A percentile compares a stretch with the other conserved stretches of the same genome.
Conservation (phyloP, 2,797 vertebrate species). For the Oreochromis grahami region DNA sequence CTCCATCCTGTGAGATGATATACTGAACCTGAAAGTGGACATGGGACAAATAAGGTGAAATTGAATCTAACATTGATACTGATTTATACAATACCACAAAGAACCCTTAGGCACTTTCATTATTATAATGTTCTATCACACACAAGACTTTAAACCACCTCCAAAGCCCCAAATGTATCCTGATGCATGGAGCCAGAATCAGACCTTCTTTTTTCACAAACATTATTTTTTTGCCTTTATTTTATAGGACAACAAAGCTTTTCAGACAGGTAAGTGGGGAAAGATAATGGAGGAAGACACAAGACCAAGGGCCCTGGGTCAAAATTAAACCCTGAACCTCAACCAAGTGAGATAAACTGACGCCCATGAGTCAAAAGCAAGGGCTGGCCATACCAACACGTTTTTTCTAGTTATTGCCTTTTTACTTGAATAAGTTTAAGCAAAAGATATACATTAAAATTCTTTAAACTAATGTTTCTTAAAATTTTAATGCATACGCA, state of each 20-base stretch:
- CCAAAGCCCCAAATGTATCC: background rate
- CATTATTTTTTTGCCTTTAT: background rate
- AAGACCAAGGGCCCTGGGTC: background rate
- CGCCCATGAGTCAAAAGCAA: background rate
- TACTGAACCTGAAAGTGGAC: constrained; percentile 86
- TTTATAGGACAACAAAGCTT: background rate
- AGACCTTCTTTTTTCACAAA: background rate
- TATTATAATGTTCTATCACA: background rate
- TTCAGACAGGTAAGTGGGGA: background rate
- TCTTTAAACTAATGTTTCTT: background rate
- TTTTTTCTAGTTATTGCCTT: background rate
- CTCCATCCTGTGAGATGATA: constrained; percentile 93
- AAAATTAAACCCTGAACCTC: background rate
- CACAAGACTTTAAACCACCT: background rate
- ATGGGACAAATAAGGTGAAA: background rate
- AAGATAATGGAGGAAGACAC: background rate
- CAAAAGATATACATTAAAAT: background rate
- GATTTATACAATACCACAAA: background rate
- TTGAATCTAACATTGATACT: background rate
- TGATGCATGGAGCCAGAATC: background rate
- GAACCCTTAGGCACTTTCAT: background rate
- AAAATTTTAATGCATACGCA: rapidly evolving
- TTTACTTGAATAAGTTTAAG: background rate
- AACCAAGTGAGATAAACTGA: background rate
- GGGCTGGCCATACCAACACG: background rate